phyloP scores from a whole-genome alignment of 2,113 vertebrate genomes.

The Gorilla gorilla region DNA sequence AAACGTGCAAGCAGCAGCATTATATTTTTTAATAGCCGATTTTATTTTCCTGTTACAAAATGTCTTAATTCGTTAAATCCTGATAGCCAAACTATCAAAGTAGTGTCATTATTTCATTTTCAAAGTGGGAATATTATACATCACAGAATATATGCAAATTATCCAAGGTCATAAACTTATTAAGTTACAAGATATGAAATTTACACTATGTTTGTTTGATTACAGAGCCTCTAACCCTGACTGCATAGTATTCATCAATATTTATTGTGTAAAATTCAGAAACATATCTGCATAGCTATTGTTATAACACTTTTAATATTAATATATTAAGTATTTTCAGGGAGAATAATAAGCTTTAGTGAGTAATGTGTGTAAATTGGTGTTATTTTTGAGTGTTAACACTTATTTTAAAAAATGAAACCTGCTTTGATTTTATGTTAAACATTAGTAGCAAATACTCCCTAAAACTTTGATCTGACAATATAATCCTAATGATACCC shows the following conservation, averaged over 20 bases:
- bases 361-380: conserved; percentile 3
- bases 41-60: background rate
- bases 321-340: background rate
- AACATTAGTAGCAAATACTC: conserved; percentile 23
- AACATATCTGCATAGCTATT: background rate
- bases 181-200: background rate
- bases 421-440: conserved; percentile 59
- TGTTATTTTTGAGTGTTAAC: conserved; percentile 36
- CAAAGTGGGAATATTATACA: background rate
- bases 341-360: background rate
- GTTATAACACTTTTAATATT: background rate
- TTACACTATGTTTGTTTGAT: background rate
- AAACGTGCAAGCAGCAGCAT: background rate
- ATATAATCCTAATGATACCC: conserved; percentile 20
- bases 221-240: background rate
- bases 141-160: background rate
- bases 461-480: conserved; percentile 36
- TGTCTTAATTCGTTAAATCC: background rate
- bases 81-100: background rate
- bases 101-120: background rate
- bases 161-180: background rate
- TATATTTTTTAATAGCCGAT: background rate
- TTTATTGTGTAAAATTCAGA: conserved; percentile 24
- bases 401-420: conserved; percentile 17
- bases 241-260: background rate